Evolutionary conservation across 2,113 vertebrate genomes (phyloP).

Genomic region (Scomber scombrus): DNA sequence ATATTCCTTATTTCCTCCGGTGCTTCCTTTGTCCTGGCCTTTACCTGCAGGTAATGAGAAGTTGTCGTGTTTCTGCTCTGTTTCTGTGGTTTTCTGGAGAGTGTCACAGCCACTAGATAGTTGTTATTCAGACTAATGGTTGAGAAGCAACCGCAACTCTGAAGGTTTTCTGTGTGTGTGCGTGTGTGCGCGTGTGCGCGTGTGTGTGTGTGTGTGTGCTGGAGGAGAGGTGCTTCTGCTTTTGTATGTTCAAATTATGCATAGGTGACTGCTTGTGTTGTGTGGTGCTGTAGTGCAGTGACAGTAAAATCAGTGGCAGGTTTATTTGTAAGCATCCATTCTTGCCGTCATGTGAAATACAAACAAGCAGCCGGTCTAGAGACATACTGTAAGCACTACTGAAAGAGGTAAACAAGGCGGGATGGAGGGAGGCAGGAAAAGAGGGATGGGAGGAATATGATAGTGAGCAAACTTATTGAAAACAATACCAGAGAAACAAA

Average conservation of each 20-base stretch:
- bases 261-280: slow-evolving; percentile 9
- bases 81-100: slow-evolving; percentile 45
- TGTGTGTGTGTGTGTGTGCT: neutral
- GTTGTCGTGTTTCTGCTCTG: slow-evolving; percentile 25
- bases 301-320: slow-evolving; percentile 38
- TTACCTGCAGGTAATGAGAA: slow-evolving; percentile 56
- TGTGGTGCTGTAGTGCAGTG: slow-evolving; percentile 11
- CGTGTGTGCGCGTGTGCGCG: neutral
- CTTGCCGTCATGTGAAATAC: slow-evolving; percentile 33
- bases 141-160: slow-evolving; percentile 19
- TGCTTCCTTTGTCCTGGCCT: slow-evolving; percentile 47
- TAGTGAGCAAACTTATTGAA: neutral
- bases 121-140: slow-evolving; percentile 58
- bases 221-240: neutral
- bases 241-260: slow-evolving; percentile 14
- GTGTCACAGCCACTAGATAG: slow-evolving; percentile 15
- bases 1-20: slow-evolving; percentile 49
- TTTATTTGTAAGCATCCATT: slow-evolving; percentile 50
- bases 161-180: slow-evolving; percentile 22
- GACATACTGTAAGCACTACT: neutral
- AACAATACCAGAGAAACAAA: slow-evolving; percentile 9
- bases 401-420: slow-evolving; percentile 2
- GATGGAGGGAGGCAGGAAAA: too few relatives aligned
- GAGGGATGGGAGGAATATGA: neutral
- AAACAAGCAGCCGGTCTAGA: slow-evolving; percentile 33